Evolutionary conservation across 2,797 vertebrate genomes (phyloP).

Genomic region (Molossus molossus): DNA sequence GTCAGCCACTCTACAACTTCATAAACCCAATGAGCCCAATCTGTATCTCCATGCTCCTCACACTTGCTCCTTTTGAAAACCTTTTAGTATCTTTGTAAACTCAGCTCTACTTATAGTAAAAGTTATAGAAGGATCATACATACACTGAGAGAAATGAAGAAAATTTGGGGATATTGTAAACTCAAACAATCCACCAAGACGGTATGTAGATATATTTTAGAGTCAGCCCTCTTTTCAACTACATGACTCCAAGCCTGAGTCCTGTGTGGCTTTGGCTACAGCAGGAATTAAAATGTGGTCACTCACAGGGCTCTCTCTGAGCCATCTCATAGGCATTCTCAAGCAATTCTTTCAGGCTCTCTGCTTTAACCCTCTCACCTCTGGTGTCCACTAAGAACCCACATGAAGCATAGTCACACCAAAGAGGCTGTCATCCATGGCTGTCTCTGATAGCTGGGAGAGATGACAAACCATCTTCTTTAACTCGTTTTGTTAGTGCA

Average conservation of each 20-base stretch:
- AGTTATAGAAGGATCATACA: neutral
- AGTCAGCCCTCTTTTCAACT: neutral
- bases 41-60: neutral
- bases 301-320: neutral
- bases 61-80: neutral
- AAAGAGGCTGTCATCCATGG: rapidly evolving
- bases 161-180: neutral
- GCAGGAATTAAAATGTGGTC: neutral
- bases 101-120: neutral
- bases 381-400: neutral
- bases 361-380: neutral
- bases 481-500: neutral
- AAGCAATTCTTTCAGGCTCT: neutral
- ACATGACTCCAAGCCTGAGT: neutral
- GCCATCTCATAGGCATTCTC: neutral
- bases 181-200: neutral
- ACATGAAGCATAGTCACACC: neutral
- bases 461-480: neutral
- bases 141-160: neutral
- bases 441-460: neutral
- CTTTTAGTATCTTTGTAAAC: neutral
- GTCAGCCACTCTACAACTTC: neutral
- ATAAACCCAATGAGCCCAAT: neutral
- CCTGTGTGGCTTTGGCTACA: neutral
- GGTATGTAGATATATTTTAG: neutral